Evolutionary conservation across 2,888 invertebrate genomes (phyloP).

Genomic region (Meteorus colon): DNA sequence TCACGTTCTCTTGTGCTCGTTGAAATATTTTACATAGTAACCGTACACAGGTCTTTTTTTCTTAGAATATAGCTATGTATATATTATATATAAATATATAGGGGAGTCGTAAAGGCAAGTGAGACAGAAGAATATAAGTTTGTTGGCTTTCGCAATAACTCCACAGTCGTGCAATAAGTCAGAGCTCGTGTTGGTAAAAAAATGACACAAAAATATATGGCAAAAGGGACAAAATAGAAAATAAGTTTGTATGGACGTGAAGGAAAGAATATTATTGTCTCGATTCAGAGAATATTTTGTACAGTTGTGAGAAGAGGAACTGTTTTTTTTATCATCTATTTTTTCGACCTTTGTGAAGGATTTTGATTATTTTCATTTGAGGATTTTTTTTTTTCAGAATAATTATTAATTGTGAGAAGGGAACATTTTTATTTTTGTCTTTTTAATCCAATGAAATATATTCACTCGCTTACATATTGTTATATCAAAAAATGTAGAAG

Average conservation of each 20-base stretch:
- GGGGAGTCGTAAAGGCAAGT: conserved; percentile 28
- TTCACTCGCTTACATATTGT: too few species aligned
- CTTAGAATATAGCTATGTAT: conserved; percentile 23
- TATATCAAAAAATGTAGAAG: conserved; percentile 17
- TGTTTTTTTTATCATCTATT: too few species aligned
- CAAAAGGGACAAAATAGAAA: neutral
- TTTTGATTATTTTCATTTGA: too few species aligned
- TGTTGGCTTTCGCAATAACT: conserved; percentile 14
- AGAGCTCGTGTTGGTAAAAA: conserved; percentile 56
- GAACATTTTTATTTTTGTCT: too few species aligned
- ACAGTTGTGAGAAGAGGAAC: too few species aligned
- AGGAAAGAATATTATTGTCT: too few species aligned
- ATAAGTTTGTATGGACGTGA: neutral
- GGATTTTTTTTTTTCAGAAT: too few species aligned
- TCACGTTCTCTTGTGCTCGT: conserved; percentile 49
- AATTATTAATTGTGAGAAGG: too few species aligned
- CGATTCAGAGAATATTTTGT: too few species aligned
- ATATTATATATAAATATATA: neutral
- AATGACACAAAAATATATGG: conserved; percentile 48
- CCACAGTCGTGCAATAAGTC: conserved; percentile 45
- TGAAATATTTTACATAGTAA: conserved; percentile 34
- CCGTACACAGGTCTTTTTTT: conserved; percentile 34
- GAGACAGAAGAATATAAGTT: conserved; percentile 21
- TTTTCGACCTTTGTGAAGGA: too few species aligned
- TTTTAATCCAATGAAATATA: too few species aligned